Base-by-base conservation (phyloP, 1,140 invertebrate species). In the Contarinia nasturtii region DNA sequence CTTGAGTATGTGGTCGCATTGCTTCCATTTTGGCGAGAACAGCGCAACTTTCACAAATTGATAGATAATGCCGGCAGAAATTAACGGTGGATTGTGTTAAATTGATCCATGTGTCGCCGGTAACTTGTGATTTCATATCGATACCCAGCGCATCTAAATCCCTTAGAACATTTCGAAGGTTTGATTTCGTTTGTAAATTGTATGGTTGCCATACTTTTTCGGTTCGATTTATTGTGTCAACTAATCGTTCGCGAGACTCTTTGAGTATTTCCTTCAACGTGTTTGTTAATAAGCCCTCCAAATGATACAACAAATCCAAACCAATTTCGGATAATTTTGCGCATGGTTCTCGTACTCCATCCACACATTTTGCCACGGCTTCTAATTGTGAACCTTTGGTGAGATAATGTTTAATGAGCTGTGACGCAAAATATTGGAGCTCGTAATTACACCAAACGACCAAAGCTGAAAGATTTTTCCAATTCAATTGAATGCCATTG, bases 391-490 rank as follows among this genome's bases (percentile, higher is more conserved):
- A 80, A 67, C 94, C 87, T 14, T 89, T 86, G 53, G 83, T 84
- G 61, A 98, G 93, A 17, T 96, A 81, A 65, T 96, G 90, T 57
- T 76, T 91, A 55, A 76, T 79, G 61, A 82, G 82, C 76, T 76
- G 84, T 65, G 70, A 79, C 61, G 72, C 88, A 58, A 85, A 81
- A 67, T 76, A 73, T 59, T 79, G 80, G 41, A 97, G 66, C 67
- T 98, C 90, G 51, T 79, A 73, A 54, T 82, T 86, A 50, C 82
- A 80, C 92, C 92, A 96, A 1, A 93, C 82, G 50, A 92, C 76
- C 53, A 93, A 80, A 51, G 84, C 88, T 84, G 58, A 41, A 71
- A 60, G 52, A 49, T 37, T 10, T 38, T 27, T 48, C 49, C 10
- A 22, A 27, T 44, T 7, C 15, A 49, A 17, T 21, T n/a, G 41